phyloP scores from a whole-genome alignment of 2,797 vertebrate genomes.

The Loriculus beryllinus region DNA sequence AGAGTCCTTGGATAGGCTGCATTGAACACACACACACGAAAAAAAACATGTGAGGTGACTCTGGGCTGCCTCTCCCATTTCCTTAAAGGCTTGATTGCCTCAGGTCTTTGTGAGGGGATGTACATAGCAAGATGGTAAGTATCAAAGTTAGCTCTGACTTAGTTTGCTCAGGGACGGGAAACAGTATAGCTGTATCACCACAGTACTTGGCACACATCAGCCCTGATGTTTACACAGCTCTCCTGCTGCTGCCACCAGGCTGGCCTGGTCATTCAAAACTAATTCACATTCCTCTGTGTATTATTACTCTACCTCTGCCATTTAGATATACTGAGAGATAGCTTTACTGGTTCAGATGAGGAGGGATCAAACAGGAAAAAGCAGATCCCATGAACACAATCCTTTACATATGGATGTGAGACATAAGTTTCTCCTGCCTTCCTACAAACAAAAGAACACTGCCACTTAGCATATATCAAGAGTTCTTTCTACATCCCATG shows the following conservation, averaged over 20 bases:
- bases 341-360: neutral
- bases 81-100: neutral
- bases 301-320: neutral
- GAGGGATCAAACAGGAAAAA: neutral
- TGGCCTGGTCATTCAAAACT: neutral
- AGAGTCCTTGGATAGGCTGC: neutral
- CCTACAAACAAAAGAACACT: neutral
- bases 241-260: neutral
- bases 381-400: neutral
- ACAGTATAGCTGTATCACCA: neutral
- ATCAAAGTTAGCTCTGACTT: neutral
- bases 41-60: fast-evolving
- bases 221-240: neutral
- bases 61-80: neutral
- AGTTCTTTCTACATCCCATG: neutral
- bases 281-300: neutral
- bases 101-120: neutral
- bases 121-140: neutral
- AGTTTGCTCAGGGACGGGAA: neutral
- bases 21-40: neutral
- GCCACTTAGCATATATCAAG: neutral
- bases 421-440: neutral
- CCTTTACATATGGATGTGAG: neutral
- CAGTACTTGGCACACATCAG: neutral
- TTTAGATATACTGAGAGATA: neutral